These are phyloP conservation scores for Leptopilina boulardi DNA, from an alignment of 1,140 invertebrate species.

Conservation along the genomic window DNA sequence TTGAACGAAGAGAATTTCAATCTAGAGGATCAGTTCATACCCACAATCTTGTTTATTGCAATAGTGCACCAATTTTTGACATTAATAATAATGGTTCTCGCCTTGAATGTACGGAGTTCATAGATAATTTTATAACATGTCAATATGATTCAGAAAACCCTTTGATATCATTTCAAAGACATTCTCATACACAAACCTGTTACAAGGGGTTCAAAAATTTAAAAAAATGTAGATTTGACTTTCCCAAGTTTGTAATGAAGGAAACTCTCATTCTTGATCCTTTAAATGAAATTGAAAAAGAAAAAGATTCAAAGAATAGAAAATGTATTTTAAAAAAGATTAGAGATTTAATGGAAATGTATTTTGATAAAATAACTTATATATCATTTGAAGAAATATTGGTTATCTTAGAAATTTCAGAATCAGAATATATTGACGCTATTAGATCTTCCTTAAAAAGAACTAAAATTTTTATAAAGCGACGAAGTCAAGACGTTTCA, in stretches of 20 bases:
- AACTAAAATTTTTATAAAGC: conserved; percentile 38
- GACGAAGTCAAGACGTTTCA: conserved; percentile 33
- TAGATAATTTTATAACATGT: not conserved
- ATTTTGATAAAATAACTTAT: not conserved
- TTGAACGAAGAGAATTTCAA: conserved; percentile 18
- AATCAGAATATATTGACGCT: not conserved
- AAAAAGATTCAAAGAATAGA: not conserved
- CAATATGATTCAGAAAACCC: not conserved
- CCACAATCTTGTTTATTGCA: conserved; percentile 8
- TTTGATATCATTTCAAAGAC: not conserved
- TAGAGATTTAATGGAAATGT: not conserved
- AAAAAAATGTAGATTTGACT: conserved; percentile 4
- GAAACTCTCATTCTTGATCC: not conserved
- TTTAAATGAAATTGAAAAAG: not conserved
- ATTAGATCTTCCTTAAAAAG: not conserved
- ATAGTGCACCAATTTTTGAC: conserved; percentile 19
- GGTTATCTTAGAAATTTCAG: not conserved
- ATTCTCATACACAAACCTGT: conserved; percentile 1
- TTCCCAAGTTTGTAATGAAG: conserved; percentile 4
- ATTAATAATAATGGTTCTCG: not conserved
- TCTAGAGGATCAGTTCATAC: conserved; percentile 23
- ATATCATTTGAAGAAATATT: not conserved
- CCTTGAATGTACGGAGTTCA: not conserved
- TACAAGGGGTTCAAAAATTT: conserved; percentile 16
- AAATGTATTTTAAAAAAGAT: not conserved